These are phyloP conservation scores for Spizella passerina DNA, from an alignment of 2,797 vertebrate genomes.

Conservation along the genomic window DNA sequence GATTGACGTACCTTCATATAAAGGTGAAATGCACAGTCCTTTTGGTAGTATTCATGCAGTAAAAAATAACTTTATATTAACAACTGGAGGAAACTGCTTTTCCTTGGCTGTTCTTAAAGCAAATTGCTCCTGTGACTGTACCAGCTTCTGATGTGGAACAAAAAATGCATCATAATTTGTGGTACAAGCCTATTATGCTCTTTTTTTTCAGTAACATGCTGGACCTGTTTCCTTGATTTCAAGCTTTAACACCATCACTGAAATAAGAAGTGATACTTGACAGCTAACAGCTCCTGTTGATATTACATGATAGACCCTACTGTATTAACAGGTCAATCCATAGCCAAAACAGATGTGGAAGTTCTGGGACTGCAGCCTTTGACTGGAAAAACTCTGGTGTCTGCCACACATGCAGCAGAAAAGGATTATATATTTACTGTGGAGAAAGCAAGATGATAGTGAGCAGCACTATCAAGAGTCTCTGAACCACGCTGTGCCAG, in stretches of 20 bases:
- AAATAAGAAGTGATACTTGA: not conserved
- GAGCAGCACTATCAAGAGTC: not conserved
- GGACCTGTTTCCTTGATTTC: not conserved
- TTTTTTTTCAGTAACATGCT: not conserved
- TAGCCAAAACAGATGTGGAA: not conserved
- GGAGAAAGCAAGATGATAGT: not conserved
- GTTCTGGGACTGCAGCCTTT: not conserved
- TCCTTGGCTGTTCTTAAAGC: not conserved
- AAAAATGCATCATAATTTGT: not conserved
- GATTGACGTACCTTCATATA: not conserved
- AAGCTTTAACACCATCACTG: not conserved
- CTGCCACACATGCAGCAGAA: not conserved
- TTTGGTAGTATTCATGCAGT: not conserved
- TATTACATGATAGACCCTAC: not conserved
- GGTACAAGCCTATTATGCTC: not conserved
- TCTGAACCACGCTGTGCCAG: not conserved
- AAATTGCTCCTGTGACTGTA: not conserved
- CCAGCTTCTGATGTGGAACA: not conserved
- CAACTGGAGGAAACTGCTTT: not conserved
- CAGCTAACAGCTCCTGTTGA: not conserved
- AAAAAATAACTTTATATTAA: not conserved
- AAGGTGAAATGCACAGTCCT: not conserved
- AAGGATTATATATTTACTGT: not conserved
- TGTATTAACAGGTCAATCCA: not conserved
- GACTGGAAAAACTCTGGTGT: not conserved